phyloP scores from a whole-genome alignment of 2,888 invertebrate genomes.

The Pyralis farinalis region DNA sequence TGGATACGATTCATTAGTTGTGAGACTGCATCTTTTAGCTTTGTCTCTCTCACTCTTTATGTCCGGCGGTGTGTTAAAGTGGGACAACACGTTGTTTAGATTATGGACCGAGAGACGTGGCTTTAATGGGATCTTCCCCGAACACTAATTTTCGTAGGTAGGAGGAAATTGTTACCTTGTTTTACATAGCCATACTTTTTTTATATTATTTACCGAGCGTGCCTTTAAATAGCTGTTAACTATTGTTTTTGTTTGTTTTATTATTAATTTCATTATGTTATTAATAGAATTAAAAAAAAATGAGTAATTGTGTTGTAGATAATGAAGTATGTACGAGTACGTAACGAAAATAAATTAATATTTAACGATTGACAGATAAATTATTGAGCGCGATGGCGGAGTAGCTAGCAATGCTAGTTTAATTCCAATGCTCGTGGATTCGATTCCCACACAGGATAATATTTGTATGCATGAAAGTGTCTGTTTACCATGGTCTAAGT shows the following conservation, averaged over 20 bases:
- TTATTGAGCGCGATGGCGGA: too few relatives aligned
- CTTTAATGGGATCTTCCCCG: slow-evolving; percentile 71
- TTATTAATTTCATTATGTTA: too few relatives aligned
- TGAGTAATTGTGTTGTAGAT: too few relatives aligned
- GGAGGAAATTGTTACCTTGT: slow-evolving; percentile 60
- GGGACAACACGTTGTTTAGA: slow-evolving; percentile 56
- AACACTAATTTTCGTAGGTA: slow-evolving; percentile 66
- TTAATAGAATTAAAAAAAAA: too few relatives aligned
- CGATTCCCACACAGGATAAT: too few relatives aligned
- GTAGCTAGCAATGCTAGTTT: too few relatives aligned
- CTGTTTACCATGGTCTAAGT: too few relatives aligned
- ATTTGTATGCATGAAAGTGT: too few relatives aligned
- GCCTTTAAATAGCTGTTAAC: slow-evolving; percentile 26
- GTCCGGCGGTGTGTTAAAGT: slow-evolving; percentile 27
- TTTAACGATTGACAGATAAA: too few relatives aligned
- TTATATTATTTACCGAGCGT: slow-evolving; percentile 53
- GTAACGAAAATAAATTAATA: too few relatives aligned
- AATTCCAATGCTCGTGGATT: too few relatives aligned
- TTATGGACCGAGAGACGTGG: slow-evolving; percentile 73
- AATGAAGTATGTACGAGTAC: too few relatives aligned
- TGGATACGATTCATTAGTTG: slow-evolving; percentile 74
- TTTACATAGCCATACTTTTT: slow-evolving; percentile 57
- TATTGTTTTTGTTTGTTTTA: slow-evolving; percentile 18
- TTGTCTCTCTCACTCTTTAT: slow-evolving; percentile 46
- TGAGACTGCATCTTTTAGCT: slow-evolving; percentile 54